Evolutionary conservation across 2,113 vertebrate species (phyloP).

Genomic region (Solea senegalensis): DNA sequence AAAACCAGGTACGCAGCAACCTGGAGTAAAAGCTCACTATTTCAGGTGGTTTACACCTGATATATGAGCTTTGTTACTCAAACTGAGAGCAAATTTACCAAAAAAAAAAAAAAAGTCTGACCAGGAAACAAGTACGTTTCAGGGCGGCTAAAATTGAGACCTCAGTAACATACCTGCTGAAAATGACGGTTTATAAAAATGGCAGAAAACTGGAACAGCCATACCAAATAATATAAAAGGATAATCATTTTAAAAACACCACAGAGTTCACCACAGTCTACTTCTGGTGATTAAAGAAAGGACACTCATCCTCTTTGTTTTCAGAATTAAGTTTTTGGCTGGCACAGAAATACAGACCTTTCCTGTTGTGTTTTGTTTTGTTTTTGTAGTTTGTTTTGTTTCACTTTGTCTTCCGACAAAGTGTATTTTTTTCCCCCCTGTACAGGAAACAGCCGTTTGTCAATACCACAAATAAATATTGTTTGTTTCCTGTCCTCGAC

Average conservation of each 20-base stretch:
- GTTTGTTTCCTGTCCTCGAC: conserved; percentile 64
- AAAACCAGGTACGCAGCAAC: conserved; percentile 31
- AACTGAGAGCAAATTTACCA: background rate
- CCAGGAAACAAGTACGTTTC: background rate
- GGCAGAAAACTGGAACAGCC: background rate
- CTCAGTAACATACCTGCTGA: background rate
- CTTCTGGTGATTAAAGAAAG: conserved; percentile 29
- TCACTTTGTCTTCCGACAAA: conserved; percentile 13
- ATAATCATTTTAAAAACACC: background rate
- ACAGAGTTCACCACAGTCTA: too few relatives aligned
- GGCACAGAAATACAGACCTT: conserved; percentile 26
- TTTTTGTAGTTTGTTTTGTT: conserved; percentile 21
- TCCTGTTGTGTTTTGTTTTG: conserved; percentile 5
- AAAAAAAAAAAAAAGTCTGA: background rate
- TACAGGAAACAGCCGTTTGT: conserved; percentile 72
- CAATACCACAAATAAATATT: conserved; percentile 67
- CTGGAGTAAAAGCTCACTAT: conserved; percentile 3
- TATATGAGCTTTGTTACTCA: background rate
- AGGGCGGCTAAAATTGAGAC: background rate
- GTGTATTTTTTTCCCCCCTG: conserved; percentile 41
- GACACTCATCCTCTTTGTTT: conserved; percentile 50
- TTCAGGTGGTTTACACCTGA: conserved; percentile 2
- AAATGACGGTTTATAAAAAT: background rate
- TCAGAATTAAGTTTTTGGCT: conserved; percentile 29
- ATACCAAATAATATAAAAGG: background rate